phyloP scores from a whole-genome alignment of 2,113 vertebrate genomes.

The Salvelinus namaycush region DNA sequence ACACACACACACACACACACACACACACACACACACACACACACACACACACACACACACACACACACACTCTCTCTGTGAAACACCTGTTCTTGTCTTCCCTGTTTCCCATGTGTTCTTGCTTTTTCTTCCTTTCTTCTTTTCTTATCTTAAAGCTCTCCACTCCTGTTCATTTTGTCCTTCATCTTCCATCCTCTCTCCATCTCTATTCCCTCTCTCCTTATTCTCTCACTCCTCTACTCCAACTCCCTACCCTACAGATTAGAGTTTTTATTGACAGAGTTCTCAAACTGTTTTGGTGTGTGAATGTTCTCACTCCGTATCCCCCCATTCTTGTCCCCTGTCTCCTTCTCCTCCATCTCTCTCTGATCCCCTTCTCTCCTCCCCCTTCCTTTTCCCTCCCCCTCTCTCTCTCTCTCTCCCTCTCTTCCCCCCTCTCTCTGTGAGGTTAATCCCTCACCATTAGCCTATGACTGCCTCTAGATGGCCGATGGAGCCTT shows the following conservation, averaged over 20 bases:
- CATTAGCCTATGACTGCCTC: conserved; percentile 75
- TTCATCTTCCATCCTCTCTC: conserved; percentile 40
- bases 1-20: conserved; percentile 22
- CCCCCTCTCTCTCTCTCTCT: conserved; percentile 12
- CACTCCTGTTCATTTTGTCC: conserved; percentile 52
- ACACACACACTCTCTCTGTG: conserved; percentile 1
- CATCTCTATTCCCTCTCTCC: not conserved
- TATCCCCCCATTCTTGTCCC: not conserved
- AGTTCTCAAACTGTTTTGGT: not conserved
- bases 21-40: conserved; percentile 30
- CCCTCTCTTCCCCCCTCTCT: not conserved
- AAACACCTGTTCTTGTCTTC: conserved; percentile 29
- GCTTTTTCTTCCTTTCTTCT: not conserved
- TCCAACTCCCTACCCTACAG: not conserved
- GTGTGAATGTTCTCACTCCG: not conserved
- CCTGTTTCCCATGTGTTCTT: conserved; percentile 42
- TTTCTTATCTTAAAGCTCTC: conserved; percentile 55
- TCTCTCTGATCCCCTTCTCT: conserved; percentile 25
- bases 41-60: conserved; percentile 34
- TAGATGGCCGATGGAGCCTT: conserved; percentile 74
- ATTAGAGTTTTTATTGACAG: not conserved
- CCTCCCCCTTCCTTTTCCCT: conserved; percentile 2
- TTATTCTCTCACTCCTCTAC: not conserved
- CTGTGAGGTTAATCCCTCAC: conserved; percentile 69
- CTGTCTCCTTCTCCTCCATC: conserved; percentile 25